Evolutionary conservation across 2,888 invertebrate species (phyloP).

Genomic region (Linyphia triangularis): DNA sequence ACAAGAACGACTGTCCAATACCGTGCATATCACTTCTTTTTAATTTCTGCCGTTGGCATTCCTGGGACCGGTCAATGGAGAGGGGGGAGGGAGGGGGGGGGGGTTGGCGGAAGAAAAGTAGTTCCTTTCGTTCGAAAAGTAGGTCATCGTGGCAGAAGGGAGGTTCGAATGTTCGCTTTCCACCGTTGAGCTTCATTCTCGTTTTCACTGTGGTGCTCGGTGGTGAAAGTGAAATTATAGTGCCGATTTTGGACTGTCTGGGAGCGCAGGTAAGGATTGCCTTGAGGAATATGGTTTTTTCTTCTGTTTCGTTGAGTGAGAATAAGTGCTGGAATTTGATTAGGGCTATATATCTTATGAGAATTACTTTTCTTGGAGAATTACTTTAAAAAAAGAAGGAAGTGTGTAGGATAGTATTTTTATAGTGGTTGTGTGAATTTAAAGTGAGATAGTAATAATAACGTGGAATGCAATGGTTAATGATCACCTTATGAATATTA

Average conservation of each 20-base stretch:
- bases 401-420: too few relatives aligned
- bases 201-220: constrained; percentile 5
- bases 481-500: too few relatives aligned
- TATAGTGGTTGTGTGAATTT: too few relatives aligned
- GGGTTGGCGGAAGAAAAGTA: constrained; percentile 53
- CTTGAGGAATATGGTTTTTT: neutral
- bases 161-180: constrained; percentile 5
- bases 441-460: too few relatives aligned
- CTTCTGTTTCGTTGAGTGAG: neutral
- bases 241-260: neutral
- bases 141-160: constrained; percentile 17
- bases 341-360: neutral
- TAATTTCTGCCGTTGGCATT: constrained; percentile 37
- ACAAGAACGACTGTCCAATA: neutral
- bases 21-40: neutral
- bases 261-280: neutral
- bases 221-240: constrained; percentile 37
- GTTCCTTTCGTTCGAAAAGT: constrained; percentile 50
- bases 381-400: too few relatives aligned
- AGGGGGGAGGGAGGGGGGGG: constrained; percentile 12
- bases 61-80: constrained; percentile 45
- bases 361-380: neutral
- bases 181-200: neutral
- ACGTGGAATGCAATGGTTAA: too few relatives aligned
- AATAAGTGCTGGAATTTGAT: neutral